Evolutionary conservation across 1,140 invertebrate genomes (phyloP).

Genomic region (Delia radicum): DNA sequence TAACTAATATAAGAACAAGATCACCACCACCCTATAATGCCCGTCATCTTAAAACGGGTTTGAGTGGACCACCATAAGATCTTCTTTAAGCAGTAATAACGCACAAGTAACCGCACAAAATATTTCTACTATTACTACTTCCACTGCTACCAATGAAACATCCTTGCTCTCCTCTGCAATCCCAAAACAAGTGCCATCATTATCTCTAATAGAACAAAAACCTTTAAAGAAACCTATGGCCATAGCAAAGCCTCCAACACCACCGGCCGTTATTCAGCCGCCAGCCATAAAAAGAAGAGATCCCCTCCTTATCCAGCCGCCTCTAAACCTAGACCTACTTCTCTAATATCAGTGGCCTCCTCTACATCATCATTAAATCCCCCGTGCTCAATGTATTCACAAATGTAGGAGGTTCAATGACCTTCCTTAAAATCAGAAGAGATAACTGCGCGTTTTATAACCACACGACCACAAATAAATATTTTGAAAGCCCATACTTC

Average conservation of each 20-base stretch:
- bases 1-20: conserved; percentile 34
- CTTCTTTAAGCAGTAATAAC: conserved; percentile 27
- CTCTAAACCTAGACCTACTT: conserved; percentile 55
- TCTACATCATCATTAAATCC: conserved; percentile 29
- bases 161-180: conserved; percentile 14
- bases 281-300: conserved; percentile 42
- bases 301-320: conserved; percentile 61
- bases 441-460: conserved; percentile 66
- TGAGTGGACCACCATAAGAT: conserved; percentile 44
- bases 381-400: conserved; percentile 17
- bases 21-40: conserved; percentile 59
- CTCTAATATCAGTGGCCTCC: conserved; percentile 47
- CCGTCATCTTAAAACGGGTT: conserved; percentile 51
- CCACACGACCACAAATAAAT: conserved; percentile 67
- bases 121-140: conserved; percentile 8
- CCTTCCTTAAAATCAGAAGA: conserved; percentile 59
- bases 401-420: conserved; percentile 39
- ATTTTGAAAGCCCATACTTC: conserved; percentile 68
- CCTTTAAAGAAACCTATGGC: background rate
- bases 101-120: conserved; percentile 19
- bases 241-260: conserved; percentile 22
- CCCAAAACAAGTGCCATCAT: conserved; percentile 25
- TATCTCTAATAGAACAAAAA: background rate
- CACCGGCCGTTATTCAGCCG: conserved; percentile 13
- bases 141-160: no score